phyloP scores from a whole-genome alignment of 2,888 invertebrate genomes.

The Drosophila picticornis region DNA sequence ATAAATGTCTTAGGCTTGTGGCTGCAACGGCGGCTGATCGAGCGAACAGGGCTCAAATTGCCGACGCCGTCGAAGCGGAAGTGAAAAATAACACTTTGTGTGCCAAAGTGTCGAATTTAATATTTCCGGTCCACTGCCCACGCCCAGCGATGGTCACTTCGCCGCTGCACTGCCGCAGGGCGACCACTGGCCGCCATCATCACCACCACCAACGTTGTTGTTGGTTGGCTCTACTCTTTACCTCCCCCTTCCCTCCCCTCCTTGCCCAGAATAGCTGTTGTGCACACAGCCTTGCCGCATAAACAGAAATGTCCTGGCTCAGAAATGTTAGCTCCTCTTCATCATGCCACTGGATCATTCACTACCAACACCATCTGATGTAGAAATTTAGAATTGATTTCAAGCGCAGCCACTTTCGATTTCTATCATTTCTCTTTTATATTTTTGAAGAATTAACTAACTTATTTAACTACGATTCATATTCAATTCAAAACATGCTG shows the following conservation, averaged over 20 bases:
- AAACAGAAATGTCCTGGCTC: not conserved
- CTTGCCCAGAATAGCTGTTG: conserved; percentile 16
- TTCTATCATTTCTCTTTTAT: no score
- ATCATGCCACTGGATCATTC: not conserved
- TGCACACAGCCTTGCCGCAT: conserved; percentile 16
- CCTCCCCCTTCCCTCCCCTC: conserved; percentile 25
- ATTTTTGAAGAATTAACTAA: not conserved
- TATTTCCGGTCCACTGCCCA: conserved; percentile 67
- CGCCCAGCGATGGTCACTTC: conserved; percentile 26
- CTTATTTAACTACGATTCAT: not conserved
- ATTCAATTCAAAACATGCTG: not conserved
- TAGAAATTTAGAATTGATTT: conserved; percentile 1
- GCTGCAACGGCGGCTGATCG: conserved; percentile 45
- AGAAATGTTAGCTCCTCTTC: not conserved
- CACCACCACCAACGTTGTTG: conserved; percentile 2
- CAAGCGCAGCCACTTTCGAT: not conserved
- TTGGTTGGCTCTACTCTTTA: conserved; percentile 2
- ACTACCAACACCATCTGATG: not conserved
- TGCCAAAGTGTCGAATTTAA: conserved; percentile 76
- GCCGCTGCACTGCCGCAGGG: conserved; percentile 17
- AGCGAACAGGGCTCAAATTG: conserved; percentile 29
- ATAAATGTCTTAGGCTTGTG: conserved; percentile 29
- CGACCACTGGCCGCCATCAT: conserved; percentile 17
- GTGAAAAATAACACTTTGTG: conserved; percentile 69
- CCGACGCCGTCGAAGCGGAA: conserved; percentile 53